Base-by-base conservation (phyloP, 2,113 vertebrate genomes). In the Natator depressus region DNA sequence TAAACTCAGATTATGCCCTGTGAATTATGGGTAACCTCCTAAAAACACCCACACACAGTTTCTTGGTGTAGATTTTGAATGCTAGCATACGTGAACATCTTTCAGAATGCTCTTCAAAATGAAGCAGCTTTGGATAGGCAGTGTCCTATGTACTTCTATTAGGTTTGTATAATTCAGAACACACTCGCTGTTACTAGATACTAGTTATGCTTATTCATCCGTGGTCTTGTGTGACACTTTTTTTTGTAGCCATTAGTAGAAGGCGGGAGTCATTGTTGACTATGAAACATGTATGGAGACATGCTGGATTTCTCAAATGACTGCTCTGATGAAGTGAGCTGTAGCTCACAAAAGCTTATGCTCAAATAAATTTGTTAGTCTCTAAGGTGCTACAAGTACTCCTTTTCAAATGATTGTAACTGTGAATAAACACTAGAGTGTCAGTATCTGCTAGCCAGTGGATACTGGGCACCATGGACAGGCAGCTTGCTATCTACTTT, bases 351-450 rank as follows among this genome's bases (percentile, higher is more conserved):
- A 42, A 42, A 42, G 42, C 42, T 42, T 5, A 42, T 42, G 42
- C 42, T 42, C 42, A 42, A 42, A 42, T 42, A 42, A 42, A 42
- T 42, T 42, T 5, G 42, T 42, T 42, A 42, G 42, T 42, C 42
- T 42, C 42, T 42, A 42, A 42, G 42, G 42, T 42, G 42, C 42
- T 5, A 42, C 42, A 42, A 42, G 42, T 42, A 5, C 42, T 42
- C 42, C 42, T 42, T 42, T 42, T 84, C 59, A 65, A 47, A 69
- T 31, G 47, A 50, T 80, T 53, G 24, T 59, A 3, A 3, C 0
- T 3, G 19, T n/a, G 12, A 72, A 38, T 1, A 76, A 13, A 3
- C 42, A 35, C 29, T 29, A 4, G 1, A 14, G 2, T 0, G 0
- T 19, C 27, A 84, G n/a, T 49, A 27, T 47, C 1, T 42, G 10